These are phyloP conservation scores for Leucoptera coffeella DNA, from an alignment of 2,888 invertebrate species.

Conservation along the genomic window DNA sequence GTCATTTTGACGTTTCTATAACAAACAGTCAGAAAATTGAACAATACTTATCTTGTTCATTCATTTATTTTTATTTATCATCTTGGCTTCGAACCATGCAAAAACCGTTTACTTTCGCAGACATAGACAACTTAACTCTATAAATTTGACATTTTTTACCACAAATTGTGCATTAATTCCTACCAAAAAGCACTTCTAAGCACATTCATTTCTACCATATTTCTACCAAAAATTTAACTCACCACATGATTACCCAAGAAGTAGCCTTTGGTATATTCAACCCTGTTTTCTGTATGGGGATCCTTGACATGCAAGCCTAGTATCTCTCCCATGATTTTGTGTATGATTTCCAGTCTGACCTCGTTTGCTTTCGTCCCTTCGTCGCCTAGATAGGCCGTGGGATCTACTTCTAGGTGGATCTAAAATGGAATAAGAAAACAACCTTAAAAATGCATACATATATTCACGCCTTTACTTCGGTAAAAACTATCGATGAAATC, in stretches of 20 bases:
- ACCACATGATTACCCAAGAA: slow-evolving; percentile 82
- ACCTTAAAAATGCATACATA: too few species aligned
- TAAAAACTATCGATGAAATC: too few species aligned
- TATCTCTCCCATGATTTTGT: slow-evolving; percentile 66
- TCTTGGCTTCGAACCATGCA: slow-evolving; percentile 11
- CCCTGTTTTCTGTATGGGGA: slow-evolving; percentile 15
- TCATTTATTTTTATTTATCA: too few species aligned
- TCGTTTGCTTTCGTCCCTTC: slow-evolving; percentile 46
- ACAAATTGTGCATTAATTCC: too few species aligned
- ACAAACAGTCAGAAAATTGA: too few species aligned
- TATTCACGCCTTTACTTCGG: too few species aligned
- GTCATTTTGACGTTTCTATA: too few species aligned
- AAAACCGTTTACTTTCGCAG: slow-evolving; percentile 1
- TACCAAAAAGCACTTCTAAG: too few species aligned
- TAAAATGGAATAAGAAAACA: too few species aligned
- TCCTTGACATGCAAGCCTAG: slow-evolving; percentile 59
- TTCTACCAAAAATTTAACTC: slow-evolving; percentile 12
- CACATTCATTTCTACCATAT: too few species aligned
- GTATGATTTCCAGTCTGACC: slow-evolving; percentile 71
- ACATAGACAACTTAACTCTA: background rate
- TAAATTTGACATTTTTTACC: too few species aligned
- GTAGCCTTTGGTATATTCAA: slow-evolving; percentile 59
- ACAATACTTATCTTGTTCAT: too few species aligned
- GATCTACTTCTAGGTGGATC: slow-evolving; percentile 79
- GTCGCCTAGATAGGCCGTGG: slow-evolving; percentile 43